Evolutionary conservation across 30 jellyfish, hydroid and myxozoan genomes (phyloP).

Genomic region (Clytia hemisphaerica): DNA sequence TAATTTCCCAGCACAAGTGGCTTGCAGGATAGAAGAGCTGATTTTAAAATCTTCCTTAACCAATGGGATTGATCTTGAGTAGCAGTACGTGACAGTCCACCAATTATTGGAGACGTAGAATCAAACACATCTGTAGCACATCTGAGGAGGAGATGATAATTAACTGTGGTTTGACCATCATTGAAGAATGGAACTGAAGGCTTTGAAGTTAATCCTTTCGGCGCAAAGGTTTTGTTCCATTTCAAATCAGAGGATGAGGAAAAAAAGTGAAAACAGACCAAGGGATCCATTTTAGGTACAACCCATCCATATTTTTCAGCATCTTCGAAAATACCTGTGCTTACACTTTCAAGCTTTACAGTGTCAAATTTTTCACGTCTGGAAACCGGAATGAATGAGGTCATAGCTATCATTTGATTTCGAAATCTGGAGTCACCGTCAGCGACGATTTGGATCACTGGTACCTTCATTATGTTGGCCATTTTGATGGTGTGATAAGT

Average conservation of each 20-base stretch:
- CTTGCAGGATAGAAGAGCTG: constrained; percentile 2
- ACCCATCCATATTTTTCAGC: constrained; percentile 7
- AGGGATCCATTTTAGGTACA: neutral
- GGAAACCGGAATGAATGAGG: neutral
- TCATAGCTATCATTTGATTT: constrained; percentile 15
- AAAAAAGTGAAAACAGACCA: neutral
- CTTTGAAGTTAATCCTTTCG: neutral
- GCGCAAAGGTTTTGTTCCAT: neutral
- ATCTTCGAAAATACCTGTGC: too few relatives aligned
- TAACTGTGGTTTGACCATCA: neutral
- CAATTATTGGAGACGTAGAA: neutral
- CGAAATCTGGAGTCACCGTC: constrained; percentile 14
- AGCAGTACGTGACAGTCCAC: neutral
- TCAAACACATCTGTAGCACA: neutral
- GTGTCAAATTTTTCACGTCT: too few relatives aligned
- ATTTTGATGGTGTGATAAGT: constrained; percentile 12
- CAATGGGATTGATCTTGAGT: constrained; percentile 19
- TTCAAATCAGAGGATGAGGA: constrained; percentile 5
- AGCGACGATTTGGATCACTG: constrained; percentile 12
- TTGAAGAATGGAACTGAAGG: constrained; percentile 5
- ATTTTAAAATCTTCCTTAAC: constrained; percentile 2
- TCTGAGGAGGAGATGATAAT: neutral
- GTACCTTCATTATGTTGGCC: constrained; percentile 3
- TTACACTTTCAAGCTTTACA: too few relatives aligned
- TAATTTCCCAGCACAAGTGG: constrained; percentile 4